Base-by-base conservation (phyloP, 2,888 invertebrate species). In the Brachypalpus laphriformis region DNA sequence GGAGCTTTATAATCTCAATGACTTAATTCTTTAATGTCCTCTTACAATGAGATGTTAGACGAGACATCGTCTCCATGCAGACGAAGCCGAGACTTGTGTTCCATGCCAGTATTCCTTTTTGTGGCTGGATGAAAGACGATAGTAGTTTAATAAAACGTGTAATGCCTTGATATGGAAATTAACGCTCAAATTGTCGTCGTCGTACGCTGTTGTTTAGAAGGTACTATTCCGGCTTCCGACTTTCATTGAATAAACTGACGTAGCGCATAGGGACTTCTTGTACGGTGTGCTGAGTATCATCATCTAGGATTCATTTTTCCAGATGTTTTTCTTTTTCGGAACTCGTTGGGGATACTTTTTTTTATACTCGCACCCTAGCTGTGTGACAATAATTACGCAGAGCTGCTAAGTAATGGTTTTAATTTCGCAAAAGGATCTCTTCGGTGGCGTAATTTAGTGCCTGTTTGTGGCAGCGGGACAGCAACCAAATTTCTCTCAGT, bases 1-100 rank as follows among this genome's bases (percentile, higher is more conserved):
- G 82, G 82, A 54, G 82, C 72, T 74, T 77, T 72, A 83, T 74
- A 78, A 78, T 74, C 82, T 78, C 72, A 83, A 78, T 78, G 82
- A 83, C 82, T 83, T 83, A 78, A 83, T 83, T 83, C 74, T 63
- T 78, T 63, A 78, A 78, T 78, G 72, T 68, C 74, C 72, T 72
- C 61, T 40, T 20, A 78, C 42, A 61, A 72, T 66, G 49, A 47
- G 51, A 70, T 51, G 72, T 14, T 16, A 76, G 28, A 61, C 59
- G 47, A 40, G 63, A 47, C 20, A 28, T 20, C 11, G 57, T 63
- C 42, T 56, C 42, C 71, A 59, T 51, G 37, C 28, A 63, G 51
- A 42, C 28, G 34, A 47, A 42, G 31, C 16, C 18, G 47, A 31
- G 16, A 54, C 59, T 49, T 47, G 65, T 47, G 65, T 61, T 59